These are phyloP conservation scores for Tapirus indicus DNA, from an alignment of 2,797 vertebrate species.

Conservation along the genomic window DNA sequence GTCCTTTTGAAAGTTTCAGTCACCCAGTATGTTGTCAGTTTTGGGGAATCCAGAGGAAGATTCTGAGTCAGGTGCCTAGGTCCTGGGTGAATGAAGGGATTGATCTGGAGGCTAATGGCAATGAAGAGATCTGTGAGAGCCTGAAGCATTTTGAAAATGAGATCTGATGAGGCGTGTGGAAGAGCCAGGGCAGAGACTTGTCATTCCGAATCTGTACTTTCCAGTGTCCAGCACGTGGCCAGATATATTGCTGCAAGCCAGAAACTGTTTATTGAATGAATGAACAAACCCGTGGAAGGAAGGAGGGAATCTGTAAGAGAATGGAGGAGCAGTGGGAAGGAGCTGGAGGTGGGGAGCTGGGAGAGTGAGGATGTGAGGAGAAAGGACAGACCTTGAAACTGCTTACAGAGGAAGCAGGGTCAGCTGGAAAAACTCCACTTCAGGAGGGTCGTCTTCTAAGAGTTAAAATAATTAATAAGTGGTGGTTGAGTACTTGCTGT, in stretches of 20 bases:
- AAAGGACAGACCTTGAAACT: neutral
- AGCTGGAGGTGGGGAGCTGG: neutral
- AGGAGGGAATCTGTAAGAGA: neutral
- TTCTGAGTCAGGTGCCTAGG: neutral
- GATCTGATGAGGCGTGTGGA: neutral
- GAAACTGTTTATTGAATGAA: neutral
- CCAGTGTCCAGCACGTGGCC: fast-evolving
- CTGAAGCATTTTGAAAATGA: neutral
- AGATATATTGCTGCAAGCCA: neutral
- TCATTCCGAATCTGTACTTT: neutral
- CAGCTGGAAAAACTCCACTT: neutral
- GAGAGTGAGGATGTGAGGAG: neutral
- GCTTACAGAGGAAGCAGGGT: neutral
- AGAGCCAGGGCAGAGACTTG: neutral
- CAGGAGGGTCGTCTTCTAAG: neutral
- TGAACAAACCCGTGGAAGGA: neutral
- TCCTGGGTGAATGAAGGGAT: neutral
- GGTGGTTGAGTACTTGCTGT: neutral
- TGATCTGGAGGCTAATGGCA: neutral
- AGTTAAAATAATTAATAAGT: neutral
- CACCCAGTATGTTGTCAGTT: neutral
- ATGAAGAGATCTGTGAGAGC: neutral
- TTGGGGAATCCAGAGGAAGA: neutral
- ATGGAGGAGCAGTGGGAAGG: too few species aligned
- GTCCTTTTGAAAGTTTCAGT: neutral